phyloP scores from a whole-genome alignment of 1,140 invertebrate genomes.

The Atopsyche davidsoni region DNA sequence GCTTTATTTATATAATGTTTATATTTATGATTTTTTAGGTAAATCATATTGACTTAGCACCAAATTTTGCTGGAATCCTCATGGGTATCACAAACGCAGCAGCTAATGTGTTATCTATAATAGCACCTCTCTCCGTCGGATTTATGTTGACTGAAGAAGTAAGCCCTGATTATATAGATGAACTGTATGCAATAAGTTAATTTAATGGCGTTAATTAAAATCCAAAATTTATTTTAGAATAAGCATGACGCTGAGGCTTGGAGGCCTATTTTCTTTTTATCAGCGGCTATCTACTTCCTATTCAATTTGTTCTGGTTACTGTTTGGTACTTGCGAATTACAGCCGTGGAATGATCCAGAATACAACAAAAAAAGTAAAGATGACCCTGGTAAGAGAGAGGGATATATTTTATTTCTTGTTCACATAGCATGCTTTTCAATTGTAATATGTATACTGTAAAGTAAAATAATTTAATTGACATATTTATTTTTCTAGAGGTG shows the following conservation, averaged over 20 bases:
- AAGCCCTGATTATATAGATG: no score
- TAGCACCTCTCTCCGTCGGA: slow-evolving; percentile 57
- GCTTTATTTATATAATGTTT: no score
- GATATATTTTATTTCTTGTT: neutral
- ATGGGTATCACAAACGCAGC: slow-evolving; percentile 71
- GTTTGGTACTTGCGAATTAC: slow-evolving; percentile 52
- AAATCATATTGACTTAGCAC: slow-evolving; percentile 69
- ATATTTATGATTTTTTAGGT: slow-evolving; percentile 36
- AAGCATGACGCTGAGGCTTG: slow-evolving; percentile 21
- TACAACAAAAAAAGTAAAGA: slow-evolving; percentile 14
- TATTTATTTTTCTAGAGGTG: neutral
- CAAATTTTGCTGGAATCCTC: slow-evolving; percentile 61
- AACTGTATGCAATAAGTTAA: no score
- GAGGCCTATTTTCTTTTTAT: slow-evolving; percentile 43
- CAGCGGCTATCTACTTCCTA: slow-evolving; percentile 54
- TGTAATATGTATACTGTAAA: no score
- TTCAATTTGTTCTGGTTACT: slow-evolving; percentile 56
- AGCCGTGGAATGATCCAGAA: slow-evolving; percentile 53
- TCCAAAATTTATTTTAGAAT: no score
- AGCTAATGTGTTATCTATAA: slow-evolving; percentile 64
- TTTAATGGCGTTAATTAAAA: no score
- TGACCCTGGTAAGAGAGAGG: slow-evolving; percentile 4
- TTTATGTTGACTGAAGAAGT: slow-evolving; percentile 55
- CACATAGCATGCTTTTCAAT: no score
- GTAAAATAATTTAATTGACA: neutral